Evolutionary conservation across 2,113 vertebrate genomes (phyloP).

Genomic region (Hypanus sabinus): DNA sequence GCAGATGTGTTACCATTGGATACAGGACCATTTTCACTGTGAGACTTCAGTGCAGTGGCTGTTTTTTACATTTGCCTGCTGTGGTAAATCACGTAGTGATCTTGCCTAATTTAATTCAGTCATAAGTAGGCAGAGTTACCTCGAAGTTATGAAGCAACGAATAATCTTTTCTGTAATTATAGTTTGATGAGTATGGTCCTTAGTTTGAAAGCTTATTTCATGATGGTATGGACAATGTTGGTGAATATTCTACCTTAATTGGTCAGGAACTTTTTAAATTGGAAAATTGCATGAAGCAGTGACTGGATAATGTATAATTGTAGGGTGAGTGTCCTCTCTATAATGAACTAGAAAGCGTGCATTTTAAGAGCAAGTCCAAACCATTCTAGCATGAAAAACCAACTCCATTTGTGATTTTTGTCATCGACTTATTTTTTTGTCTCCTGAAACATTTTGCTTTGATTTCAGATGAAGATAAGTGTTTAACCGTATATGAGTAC

Average conservation of each 20-base stretch:
- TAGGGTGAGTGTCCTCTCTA: background rate
- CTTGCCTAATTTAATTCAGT: background rate
- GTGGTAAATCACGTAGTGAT: background rate
- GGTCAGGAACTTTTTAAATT: background rate
- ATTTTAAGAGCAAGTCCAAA: background rate
- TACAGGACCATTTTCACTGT: background rate
- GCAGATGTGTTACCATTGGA: background rate
- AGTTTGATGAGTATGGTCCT: background rate
- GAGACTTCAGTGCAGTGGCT: background rate
- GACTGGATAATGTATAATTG: background rate
- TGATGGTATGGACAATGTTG: background rate
- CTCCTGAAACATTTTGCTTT: background rate
- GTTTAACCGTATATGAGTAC: background rate
- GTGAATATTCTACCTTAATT: background rate
- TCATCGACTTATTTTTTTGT: background rate
- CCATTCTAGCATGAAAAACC: background rate
- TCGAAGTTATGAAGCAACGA: background rate
- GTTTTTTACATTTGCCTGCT: background rate
- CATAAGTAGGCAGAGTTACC: background rate
- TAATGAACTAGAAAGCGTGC: background rate
- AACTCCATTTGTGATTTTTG: background rate
- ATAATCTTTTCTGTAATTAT: background rate
- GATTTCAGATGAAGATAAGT: background rate
- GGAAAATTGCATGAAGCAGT: background rate
- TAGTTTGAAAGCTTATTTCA: background rate